Evolutionary conservation across 2,797 vertebrate genomes (phyloP).

Genomic region (Eulemur albifrons): DNA sequence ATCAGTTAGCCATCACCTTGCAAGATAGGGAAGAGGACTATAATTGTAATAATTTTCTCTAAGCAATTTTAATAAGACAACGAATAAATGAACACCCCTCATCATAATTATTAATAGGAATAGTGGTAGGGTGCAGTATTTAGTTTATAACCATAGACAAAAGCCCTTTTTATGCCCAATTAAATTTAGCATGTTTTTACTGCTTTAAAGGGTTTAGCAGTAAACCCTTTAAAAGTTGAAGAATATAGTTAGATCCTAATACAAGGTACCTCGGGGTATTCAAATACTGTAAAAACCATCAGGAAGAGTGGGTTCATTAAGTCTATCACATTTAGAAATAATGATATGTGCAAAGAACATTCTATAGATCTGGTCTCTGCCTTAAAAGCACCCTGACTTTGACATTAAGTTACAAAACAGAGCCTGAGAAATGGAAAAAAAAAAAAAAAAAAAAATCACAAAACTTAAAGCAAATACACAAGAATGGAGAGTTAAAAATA

Average conservation of each 20-base stretch:
- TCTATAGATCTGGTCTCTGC: background rate
- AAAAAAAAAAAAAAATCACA: background rate
- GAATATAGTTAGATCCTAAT: background rate
- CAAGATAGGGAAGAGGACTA: background rate
- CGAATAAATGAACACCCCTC: background rate
- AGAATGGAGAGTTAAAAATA: background rate
- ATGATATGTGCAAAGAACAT: background rate
- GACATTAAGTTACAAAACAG: background rate
- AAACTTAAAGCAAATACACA: slow-evolving; percentile 1
- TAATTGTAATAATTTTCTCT: background rate
- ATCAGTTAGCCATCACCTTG: background rate
- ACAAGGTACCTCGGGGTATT: background rate
- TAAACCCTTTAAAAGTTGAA: background rate
- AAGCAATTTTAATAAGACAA: background rate
- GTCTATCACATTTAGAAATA: background rate
- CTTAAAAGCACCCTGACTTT: background rate
- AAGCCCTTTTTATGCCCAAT: background rate
- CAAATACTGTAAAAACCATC: background rate
- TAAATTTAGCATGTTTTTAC: background rate
- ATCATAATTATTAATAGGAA: background rate
- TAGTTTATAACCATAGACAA: background rate
- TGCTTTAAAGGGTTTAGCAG: background rate
- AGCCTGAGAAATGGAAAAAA: background rate
- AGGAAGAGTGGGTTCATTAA: background rate
- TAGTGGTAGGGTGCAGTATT: background rate